These are phyloP conservation scores for Chaetogeoica ovagalla DNA, from an alignment of 2,888 invertebrate species.

Conservation along the genomic window DNA sequence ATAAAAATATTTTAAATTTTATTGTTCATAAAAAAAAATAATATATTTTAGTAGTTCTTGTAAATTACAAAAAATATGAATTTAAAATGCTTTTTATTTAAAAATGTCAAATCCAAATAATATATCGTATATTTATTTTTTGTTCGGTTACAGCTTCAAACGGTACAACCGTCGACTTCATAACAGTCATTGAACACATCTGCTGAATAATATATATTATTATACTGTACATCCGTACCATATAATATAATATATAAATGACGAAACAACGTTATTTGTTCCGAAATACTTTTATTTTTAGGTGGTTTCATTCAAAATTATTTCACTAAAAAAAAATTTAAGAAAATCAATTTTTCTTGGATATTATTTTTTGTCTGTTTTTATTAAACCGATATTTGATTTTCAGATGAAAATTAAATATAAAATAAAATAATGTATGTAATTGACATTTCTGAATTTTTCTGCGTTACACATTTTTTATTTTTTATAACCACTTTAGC, in stretches of 20 bases:
- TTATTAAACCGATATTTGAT: background rate
- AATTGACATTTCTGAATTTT: too few relatives aligned
- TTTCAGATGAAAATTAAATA: background rate
- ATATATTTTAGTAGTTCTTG: background rate
- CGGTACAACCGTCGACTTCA: constrained; percentile 1
- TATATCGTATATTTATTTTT: background rate
- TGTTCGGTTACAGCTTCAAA: background rate
- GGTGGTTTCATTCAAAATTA: background rate
- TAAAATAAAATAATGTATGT: background rate
- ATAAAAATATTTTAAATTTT: background rate
- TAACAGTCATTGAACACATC: constrained; percentile 36
- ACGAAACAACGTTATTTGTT: constrained; percentile 14
- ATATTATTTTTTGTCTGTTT: too few relatives aligned
- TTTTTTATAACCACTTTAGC: too few relatives aligned
- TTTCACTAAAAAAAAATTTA: background rate
- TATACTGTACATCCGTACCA: background rate
- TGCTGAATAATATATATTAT: constrained; percentile 33
- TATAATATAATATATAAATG: constrained; percentile 13
- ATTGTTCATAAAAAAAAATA: background rate
- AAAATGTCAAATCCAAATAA: background rate
- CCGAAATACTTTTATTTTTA: background rate
- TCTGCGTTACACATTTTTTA: too few relatives aligned
- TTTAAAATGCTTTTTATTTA: constrained; percentile 16
- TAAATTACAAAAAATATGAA: background rate
- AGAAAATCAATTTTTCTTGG: background rate